A percentile compares a stretch with the other conserved stretches of the same genome.
Evolutionary conservation across 2,888 invertebrate genomes (phyloP).

Genomic region (Sarcophaga variegata): DNA sequence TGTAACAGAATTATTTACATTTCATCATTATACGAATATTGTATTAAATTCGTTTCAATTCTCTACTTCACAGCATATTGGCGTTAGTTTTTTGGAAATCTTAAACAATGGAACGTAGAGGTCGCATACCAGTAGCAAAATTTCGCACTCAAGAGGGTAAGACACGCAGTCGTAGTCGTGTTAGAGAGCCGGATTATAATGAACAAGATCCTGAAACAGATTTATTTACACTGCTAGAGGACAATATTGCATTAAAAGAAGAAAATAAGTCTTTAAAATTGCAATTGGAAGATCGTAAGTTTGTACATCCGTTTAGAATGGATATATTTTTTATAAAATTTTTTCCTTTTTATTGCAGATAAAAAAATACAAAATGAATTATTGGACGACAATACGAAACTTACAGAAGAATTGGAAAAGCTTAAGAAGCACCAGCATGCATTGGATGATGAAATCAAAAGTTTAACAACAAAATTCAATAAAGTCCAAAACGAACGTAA

Average conservation of each 20-base stretch:
- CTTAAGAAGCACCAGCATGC: constrained; percentile 74
- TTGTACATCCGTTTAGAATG: background rate
- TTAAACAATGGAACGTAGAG: constrained; percentile 78
- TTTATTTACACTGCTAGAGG: constrained; percentile 80
- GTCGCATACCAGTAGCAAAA: constrained; percentile 81
- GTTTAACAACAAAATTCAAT: constrained; percentile 74
- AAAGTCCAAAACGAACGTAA: constrained; percentile 78
- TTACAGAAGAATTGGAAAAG: constrained; percentile 74
- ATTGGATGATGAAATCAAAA: constrained; percentile 77
- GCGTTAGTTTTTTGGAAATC: background rate
- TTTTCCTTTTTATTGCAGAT: constrained; percentile 69
- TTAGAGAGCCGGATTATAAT: constrained; percentile 80
- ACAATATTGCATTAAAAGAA: constrained; percentile 81
- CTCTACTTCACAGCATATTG: background rate
- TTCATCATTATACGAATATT: background rate
- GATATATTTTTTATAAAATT: background rate
- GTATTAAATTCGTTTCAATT: background rate
- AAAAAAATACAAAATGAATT: constrained; percentile 78
- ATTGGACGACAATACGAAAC: constrained; percentile 76
- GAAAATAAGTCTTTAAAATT: constrained; percentile 79
- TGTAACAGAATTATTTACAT: too few relatives aligned
- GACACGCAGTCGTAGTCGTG: constrained; percentile 80
- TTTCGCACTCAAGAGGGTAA: constrained; percentile 81
- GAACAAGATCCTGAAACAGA: constrained; percentile 81
- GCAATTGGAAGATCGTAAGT: constrained; percentile 80